Base-by-base conservation (phyloP, 2,888 invertebrate species). In the Rotaria sp. region DNA sequence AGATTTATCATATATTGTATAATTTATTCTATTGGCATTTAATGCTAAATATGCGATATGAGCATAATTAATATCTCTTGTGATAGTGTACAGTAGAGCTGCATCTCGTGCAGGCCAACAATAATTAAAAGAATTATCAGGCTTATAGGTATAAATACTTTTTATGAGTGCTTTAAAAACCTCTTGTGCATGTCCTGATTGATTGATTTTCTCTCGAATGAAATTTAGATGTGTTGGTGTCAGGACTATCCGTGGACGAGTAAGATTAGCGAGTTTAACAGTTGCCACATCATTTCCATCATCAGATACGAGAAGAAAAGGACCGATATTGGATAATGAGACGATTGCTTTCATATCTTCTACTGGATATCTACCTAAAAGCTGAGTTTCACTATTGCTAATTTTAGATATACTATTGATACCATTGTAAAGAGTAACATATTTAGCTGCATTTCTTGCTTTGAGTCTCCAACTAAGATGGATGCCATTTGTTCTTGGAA, bases 311-410 rank as follows among this genome's bases (percentile, higher is more conserved):
- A 67, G 59, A 67, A 67, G 59, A 67, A 67, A 67, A 3, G 30
- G 30, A 35, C 30, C 59, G 15, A 1, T 35, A 15, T 67, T 67
- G 10, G 59, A 30, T 18, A 13, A 11, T 35, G 30, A 15, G 2
- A 67, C 59, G n/a, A 67, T 67, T n/a, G 59, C 30, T 67, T 67
- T 67, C 59, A 67, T 67, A 30, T 67, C 59, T 26, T 67, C 35
- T 3, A 67, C 59, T 67, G n/a, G 15, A 35, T 67, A 67, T 3
- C 3, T 35, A 18, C 59, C 59, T 67, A 67, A 30, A n/a, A 67
- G 15, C 1, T 67, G 59, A 18, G 30, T 35, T 30, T 8, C 5
- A 2, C 5, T 67, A 67, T 30, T 67, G n/a, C 10, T 26, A 35
- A 67, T 35, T n/a, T 67, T 15, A n/a, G 15, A 67, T 18, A 67